Evolutionary conservation across 2,888 invertebrate species (phyloP).

Genomic region (Chrysodeixis includens): DNA sequence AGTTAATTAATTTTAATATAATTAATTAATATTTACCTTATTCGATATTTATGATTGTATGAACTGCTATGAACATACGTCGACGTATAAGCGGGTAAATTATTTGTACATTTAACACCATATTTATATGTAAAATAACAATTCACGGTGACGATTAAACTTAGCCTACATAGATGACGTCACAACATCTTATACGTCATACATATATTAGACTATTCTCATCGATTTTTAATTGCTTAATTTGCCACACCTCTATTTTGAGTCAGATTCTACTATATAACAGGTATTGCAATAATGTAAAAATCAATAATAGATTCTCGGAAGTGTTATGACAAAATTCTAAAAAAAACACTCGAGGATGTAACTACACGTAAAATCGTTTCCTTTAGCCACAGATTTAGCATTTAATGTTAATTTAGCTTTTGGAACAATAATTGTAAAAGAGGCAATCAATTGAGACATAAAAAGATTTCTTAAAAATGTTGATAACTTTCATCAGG

Average conservation of each 20-base stretch:
- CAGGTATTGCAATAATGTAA: constrained; percentile 37
- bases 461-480: not conserved
- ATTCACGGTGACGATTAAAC: not conserved
- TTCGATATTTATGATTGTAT: too few species aligned
- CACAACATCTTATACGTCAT: constrained; percentile 18
- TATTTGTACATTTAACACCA: not conserved
- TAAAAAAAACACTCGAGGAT: constrained; percentile 24
- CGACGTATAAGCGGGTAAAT: not conserved
- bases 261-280: constrained; percentile 11
- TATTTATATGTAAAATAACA: not conserved
- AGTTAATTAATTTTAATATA: not conserved
- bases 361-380: constrained; percentile 17
- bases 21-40: not conserved
- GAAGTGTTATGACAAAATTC: constrained; percentile 36
- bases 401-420: too few species aligned
- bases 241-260: constrained; percentile 7
- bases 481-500: not conserved
- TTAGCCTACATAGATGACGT: not conserved
- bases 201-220: constrained; percentile 6
- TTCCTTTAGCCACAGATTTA: too few species aligned
- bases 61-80: too few species aligned
- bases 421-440: not conserved
- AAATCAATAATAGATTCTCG: constrained; percentile 34
- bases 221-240: constrained; percentile 12
- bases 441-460: not conserved